Base-by-base conservation (phyloP, 1,140 invertebrate genomes). In the Eupristina koningsbergeri region DNA sequence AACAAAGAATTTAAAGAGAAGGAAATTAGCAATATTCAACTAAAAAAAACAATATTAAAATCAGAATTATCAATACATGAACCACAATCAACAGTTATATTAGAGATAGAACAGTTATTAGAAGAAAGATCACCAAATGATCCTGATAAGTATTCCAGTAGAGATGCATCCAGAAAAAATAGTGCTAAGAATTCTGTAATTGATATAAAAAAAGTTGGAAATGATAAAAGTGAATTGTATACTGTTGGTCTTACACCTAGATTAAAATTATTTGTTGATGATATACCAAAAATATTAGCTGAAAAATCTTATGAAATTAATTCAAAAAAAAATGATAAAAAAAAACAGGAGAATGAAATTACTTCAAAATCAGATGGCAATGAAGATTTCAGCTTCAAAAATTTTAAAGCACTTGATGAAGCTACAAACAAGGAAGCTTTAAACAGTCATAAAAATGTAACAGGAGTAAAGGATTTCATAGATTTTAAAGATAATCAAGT, bases 231-330 rank as follows among this genome's bases (percentile, higher is more conserved):
- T 67, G 92, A 92, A 76, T 78, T 92, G 26, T 92, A 91, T 50
- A 88, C 88, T 0, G 88, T 92, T 39, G 91, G 89, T 34, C 86
- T 92, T 0, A 92, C 92, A 0, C 92, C 92, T 1, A 86, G 92
- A 82, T 85, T 92, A 41, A 91, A 91, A 81, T 71, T 92, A 19
- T 92, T 92, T 81, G 92, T 91, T 3, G 91, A 92, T 81, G 88
- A 88, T 2, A 92, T 92, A 83, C 91, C 91, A 0, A 92, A 92
- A 85, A 77, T 92, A 0, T 88, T 92, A 2, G 91, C 91, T 19
- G 91, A 92, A 83, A 92, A 89, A 63, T 86, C 89, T 0, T 87
- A 69, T 36, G 90, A 90, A 69, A 84, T 85, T 71, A 36, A 64
- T 58, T 17, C 45, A 85, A 77, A 85, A 85, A 53, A 82, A 63